phyloP scores from a whole-genome alignment of 2,797 vertebrate genomes.

The Coluber constrictor region DNA sequence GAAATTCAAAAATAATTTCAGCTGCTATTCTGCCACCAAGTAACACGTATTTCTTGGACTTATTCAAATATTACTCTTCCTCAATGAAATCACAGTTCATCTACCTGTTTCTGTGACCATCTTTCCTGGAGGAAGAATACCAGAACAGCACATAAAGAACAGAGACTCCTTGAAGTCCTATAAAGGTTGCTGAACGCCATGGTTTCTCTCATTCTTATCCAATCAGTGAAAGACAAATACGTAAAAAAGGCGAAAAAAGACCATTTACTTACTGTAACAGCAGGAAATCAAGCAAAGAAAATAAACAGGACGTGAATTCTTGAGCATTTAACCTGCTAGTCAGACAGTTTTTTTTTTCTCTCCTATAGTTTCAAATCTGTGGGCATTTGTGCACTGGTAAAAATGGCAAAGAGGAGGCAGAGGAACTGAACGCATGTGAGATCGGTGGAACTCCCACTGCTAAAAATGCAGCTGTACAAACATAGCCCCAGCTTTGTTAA shows the following conservation, averaged over 20 bases:
- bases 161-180: conserved; percentile 49
- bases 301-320: conserved; percentile 77
- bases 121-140: conserved; percentile 13
- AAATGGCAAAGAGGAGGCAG: conserved; percentile 73
- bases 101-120: conserved; percentile 43
- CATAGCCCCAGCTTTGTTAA: conserved; percentile 84
- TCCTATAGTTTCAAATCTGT: conserved; percentile 72
- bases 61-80: conserved; percentile 68
- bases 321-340: conserved; percentile 76
- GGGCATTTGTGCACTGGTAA: conserved; percentile 75
- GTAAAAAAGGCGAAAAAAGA: conserved; percentile 69
- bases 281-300: conserved; percentile 81
- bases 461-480: conserved; percentile 92
- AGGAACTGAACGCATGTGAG: conserved; percentile 79
- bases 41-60: conserved; percentile 62
- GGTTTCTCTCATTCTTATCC: conserved; percentile 63
- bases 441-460: conserved; percentile 85
- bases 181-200: conserved; percentile 51
- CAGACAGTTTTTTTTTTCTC: conserved; percentile 68
- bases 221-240: conserved; percentile 73
- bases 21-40: conserved; percentile 62
- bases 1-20: conserved; percentile 73
- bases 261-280: conserved; percentile 81
- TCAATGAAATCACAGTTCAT: conserved; percentile 54
- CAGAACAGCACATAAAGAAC: conserved; percentile 42